Evolutionary conservation across 2,888 invertebrate species (phyloP).

Genomic region (Eupithecia exiguata): DNA sequence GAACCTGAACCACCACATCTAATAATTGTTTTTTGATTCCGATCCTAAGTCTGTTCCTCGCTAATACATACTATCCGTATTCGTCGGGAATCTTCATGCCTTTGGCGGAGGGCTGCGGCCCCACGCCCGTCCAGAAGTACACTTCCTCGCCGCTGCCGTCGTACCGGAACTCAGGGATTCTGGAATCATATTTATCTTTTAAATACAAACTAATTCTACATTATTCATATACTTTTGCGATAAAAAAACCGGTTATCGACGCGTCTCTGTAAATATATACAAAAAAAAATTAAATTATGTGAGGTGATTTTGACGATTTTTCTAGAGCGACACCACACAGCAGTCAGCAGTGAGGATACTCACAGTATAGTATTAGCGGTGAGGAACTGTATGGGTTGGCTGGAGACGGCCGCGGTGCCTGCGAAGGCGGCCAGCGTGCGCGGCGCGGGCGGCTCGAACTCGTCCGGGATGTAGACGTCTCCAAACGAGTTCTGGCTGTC

Average conservation of each 20-base stretch:
- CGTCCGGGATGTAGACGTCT: constrained; percentile 94
- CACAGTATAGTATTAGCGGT: constrained; percentile 90
- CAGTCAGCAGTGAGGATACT: too few species aligned
- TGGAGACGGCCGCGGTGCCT: constrained; percentile 83
- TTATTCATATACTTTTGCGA: too few species aligned
- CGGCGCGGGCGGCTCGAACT: constrained; percentile 92
- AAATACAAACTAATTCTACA: not conserved
- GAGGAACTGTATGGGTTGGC: constrained; percentile 88
- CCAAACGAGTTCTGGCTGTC: constrained; percentile 94
- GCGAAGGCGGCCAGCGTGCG: constrained; percentile 78
- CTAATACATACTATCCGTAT: constrained; percentile 92
- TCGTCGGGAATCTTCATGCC: constrained; percentile 94
- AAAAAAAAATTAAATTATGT: too few species aligned
- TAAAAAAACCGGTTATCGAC: too few species aligned
- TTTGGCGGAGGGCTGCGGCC: constrained; percentile 92
- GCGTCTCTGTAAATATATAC: too few species aligned
- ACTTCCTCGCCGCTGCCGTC: constrained; percentile 90
- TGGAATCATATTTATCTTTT: constrained; percentile 47
- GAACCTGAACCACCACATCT: too few species aligned
- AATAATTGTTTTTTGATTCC: too few species aligned
- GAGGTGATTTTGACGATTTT: too few species aligned
- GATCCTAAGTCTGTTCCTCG: too few species aligned
- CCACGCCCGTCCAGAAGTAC: constrained; percentile 95
- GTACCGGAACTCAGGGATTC: constrained; percentile 89
- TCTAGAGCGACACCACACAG: too few species aligned